Base-by-base conservation (phyloP, 2,797 vertebrate genomes). In the Sebastes minor region DNA sequence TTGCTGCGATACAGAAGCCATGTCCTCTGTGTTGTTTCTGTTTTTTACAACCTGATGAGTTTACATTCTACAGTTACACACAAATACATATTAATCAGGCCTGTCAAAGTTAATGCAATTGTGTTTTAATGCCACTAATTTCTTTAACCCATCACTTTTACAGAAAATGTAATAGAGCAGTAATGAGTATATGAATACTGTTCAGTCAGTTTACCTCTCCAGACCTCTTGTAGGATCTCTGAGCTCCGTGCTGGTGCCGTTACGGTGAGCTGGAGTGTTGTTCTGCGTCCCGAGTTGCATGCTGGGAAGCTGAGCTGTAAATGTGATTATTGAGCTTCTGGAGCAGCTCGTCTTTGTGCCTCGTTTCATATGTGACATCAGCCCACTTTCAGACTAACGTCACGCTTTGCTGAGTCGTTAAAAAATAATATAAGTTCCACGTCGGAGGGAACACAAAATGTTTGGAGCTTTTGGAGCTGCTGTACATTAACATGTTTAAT, bases 301-400 rank as follows among this genome's bases (percentile, higher is more conserved):
- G 87, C 83, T 80, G 67, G 75, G 13, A 52, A 64, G 56, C 64
- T 2, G 74, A 74, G 56, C 3, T 16, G 59, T 74, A 22, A n/a
- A 63, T 52, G 56, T 78, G 72, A 33, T 49, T 9, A 4, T 1
- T 0, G 69, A 78, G 76, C 63, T 49, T 38, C 55, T n/a, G 0
- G 1, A 13, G 32, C 57, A 1, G 76, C 74, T 89, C 69, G 27
- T 86, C 65, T 81, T 71, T 70, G 72, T 88, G 86, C 78, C 84
- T 87, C 42, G 30, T 78, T 38, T 63, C 14, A 25, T 83, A 56
- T n/a, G 75, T 63, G 35, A 81, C 49, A 0, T 75, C 22, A 32
- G 38, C 35, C 28, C 60, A 46, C 81, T 63, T 71, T 80, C 16
- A 63, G 60, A 71, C 14, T 66, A 16, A 52, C 71, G n/a, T 14